These are phyloP conservation scores for Pachyrhynchus sulphureomaculatus DNA, from an alignment of 1,140 invertebrate species.

Conservation along the genomic window DNA sequence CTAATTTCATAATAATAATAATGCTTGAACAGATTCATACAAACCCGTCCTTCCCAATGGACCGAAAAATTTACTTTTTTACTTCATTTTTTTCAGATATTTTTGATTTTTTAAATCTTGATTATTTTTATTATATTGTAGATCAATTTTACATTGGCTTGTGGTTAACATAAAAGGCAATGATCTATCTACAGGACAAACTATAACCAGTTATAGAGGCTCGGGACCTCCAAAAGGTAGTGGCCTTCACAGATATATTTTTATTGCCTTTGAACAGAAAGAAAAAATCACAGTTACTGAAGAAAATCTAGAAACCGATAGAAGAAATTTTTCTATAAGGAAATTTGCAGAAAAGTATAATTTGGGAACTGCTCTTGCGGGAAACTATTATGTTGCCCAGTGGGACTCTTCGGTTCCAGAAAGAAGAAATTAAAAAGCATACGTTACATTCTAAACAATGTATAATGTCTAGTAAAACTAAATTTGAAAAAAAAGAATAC, in stretches of 20 bases:
- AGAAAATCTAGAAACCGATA: conserved; percentile 57
- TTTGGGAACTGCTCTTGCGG: conserved; percentile 78
- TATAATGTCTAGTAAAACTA: too few relatives aligned
- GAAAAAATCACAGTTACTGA: conserved; percentile 56
- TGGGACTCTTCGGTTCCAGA: conserved; percentile 66
- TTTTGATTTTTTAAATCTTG: not conserved
- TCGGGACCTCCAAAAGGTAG: conserved; percentile 47
- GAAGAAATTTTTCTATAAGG: conserved; percentile 73
- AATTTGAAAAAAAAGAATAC: too few relatives aligned
- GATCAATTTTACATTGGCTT: conserved; percentile 69
- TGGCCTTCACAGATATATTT: conserved; percentile 68
- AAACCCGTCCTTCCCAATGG: too few relatives aligned
- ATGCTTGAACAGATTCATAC: too few relatives aligned
- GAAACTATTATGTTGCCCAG: conserved; percentile 86
- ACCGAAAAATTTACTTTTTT: not conserved
- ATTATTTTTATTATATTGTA: not conserved
- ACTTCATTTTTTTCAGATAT: not conserved
- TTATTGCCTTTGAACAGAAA: conserved; percentile 62
- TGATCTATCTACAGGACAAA: conserved; percentile 61
- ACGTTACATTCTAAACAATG: too few relatives aligned
- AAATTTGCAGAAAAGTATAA: conserved; percentile 83
- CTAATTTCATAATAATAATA: too few relatives aligned
- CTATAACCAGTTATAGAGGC: conserved; percentile 59
- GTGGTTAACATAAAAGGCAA: conserved; percentile 84
- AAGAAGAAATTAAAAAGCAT: not conserved